A percentile compares a stretch with the other conserved stretches of the same genome.
Conservation (phyloP, 2,113 vertebrate genomes). For the Myocastor coypus region DNA sequence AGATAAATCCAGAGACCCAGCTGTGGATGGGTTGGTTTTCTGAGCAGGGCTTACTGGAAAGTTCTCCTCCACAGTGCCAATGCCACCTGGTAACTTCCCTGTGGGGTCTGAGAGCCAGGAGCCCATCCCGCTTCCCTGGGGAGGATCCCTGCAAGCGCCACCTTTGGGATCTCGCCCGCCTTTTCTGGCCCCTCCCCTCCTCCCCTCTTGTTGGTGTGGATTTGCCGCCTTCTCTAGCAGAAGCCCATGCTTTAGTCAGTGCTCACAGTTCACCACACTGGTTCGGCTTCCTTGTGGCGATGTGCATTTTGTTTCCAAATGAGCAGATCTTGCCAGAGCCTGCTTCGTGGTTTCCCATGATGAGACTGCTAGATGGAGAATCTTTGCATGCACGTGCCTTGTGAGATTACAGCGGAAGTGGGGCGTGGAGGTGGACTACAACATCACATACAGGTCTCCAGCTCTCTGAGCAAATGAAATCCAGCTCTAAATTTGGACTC, state of each 20-base stretch:
- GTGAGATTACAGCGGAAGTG: rapidly evolving
- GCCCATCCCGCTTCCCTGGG: not conserved
- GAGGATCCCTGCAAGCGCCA: not conserved
- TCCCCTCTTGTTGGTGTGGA: not conserved
- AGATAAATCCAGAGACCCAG: not conserved
- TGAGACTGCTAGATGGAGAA: not conserved
- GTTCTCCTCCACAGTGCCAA: rapidly evolving
- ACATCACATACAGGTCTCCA: slow-evolving; percentile 27
- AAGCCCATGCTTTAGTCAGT: not conserved
- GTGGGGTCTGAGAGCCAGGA: not conserved
- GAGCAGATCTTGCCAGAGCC: not conserved
- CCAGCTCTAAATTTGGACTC: not conserved
- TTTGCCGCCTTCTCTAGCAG: not conserved
- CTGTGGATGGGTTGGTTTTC: not conserved
- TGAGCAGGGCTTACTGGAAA: not conserved
- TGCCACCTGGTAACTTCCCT: too few species aligned
- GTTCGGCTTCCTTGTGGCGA: not conserved
- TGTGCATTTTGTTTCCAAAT: not conserved
- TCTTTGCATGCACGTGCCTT: not conserved
- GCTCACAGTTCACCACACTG: rapidly evolving
- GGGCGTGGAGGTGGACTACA: not conserved
- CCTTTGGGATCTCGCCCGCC: not conserved
- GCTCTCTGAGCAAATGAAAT: slow-evolving; percentile 9
- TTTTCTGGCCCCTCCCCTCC: not conserved
- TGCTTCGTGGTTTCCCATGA: not conserved